Evolutionary conservation across 92 coral and sea anemone species (phyloP), one percentile per base, ranked within the genome.

Genomic region (Zoanthus sociatus): DNA sequence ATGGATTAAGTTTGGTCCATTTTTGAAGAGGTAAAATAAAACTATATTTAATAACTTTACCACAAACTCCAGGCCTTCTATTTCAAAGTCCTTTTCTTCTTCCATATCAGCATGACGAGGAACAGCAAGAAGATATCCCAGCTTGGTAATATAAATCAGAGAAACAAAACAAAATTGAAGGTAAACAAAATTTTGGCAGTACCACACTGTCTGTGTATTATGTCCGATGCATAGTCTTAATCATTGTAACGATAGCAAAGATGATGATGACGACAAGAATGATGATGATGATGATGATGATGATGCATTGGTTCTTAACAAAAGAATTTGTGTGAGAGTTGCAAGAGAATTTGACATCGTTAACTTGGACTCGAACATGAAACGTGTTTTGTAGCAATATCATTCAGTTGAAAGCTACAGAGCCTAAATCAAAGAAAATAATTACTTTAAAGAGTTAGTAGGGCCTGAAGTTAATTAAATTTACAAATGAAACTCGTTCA

Each of bases 21-120:
- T 37, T 37, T 37, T 37, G 42, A 37, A 37, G 42, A 37, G 42
- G 42, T 37, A 37, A 37, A 37, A 37, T 37, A 37, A 37, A 37
- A 37, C 42, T 37, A 37, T 4, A 37, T 37, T 37, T 37, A 37
- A 37, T 37, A 37, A 46, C 86, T 95, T 74, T 75, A 97, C 99
- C 87, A 95, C 94, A 88, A 97, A 97, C 26, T 97, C 98, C 47
- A 97, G 85, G 18, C 98, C 99, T 67, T 97, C 97, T 74, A 97
- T 91, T 47, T 94, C 94, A 88, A 97, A 97, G 77, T 97, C 99
- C 46, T 92, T 90, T 69, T 95, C 98, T 88, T 95, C 99, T 79
- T 95, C 96, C 99, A 97, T 95, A 51, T 95, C 96, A 51, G 91
- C 84, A 11, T 93, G 85, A 16, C 97, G 93, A 18, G 99, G 99